Evolutionary conservation across 2,113 vertebrate genomes (phyloP).

Genomic region (Pterocles burchelli): DNA sequence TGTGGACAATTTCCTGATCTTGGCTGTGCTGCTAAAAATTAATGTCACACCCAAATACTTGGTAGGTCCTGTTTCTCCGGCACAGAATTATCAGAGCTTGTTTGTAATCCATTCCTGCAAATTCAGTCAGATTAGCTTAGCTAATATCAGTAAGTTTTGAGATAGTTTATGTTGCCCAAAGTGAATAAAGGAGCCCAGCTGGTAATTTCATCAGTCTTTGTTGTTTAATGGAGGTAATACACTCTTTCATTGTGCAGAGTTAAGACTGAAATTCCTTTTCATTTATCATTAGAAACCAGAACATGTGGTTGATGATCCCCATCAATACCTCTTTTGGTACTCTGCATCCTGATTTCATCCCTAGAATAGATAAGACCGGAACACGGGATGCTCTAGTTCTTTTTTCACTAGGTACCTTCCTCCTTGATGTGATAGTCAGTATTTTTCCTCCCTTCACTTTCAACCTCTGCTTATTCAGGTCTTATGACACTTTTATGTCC

Average conservation of each 20-base stretch:
- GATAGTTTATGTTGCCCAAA: not conserved
- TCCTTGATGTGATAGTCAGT: not conserved
- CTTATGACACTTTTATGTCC: not conserved
- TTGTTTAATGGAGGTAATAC: not conserved
- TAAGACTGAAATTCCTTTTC: not conserved
- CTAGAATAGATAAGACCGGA: not conserved
- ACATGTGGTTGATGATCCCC: not conserved
- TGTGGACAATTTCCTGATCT: slow-evolving; percentile 1
- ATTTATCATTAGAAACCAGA: not conserved
- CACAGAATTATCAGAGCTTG: slow-evolving; percentile 2
- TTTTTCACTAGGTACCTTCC: not conserved
- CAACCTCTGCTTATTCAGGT: not conserved
- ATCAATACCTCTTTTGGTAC: not conserved
- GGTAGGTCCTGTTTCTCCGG: not conserved
- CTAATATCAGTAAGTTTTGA: not conserved
- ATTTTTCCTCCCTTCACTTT: slow-evolving; percentile 11
- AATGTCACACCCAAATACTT: not conserved
- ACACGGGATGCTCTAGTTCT: not conserved
- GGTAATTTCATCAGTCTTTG: not conserved
- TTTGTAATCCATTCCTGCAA: slow-evolving; percentile 5
- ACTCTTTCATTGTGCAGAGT: not conserved
- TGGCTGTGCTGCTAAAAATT: slow-evolving; percentile 19
- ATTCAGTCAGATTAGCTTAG: not conserved
- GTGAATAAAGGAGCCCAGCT: not conserved
- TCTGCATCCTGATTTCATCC: not conserved